Conservation (phyloP, 2,888 invertebrate genomes). For the Panzeria rudis region DNA sequence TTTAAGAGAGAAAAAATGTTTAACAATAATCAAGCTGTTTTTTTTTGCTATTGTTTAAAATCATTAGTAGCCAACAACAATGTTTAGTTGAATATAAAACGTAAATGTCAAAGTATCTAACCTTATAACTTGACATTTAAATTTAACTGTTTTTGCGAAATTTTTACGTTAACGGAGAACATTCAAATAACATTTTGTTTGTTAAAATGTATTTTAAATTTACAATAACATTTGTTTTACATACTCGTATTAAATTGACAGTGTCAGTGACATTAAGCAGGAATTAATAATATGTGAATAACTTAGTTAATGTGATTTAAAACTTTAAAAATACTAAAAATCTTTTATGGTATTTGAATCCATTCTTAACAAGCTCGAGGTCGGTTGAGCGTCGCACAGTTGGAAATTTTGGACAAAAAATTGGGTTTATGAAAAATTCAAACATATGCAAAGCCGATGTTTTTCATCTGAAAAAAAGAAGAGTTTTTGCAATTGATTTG, state of each 20-base stretch:
- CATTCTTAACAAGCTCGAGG: no score
- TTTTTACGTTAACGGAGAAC: slow-evolving; percentile 10
- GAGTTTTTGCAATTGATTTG: no score
- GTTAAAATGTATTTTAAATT: slow-evolving; percentile 15
- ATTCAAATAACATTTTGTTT: slow-evolving; percentile 14
- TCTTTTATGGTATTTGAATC: no score
- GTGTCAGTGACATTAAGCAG: slow-evolving; percentile 14
- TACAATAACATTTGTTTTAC: not conserved
- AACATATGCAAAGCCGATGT: no score
- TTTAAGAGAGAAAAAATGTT: not conserved
- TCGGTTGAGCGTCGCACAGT: no score
- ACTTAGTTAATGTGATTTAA: not conserved
- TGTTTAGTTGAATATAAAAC: not conserved
- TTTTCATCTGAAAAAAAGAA: no score
- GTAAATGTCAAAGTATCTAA: slow-evolving; percentile 58
- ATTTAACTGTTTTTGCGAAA: not conserved
- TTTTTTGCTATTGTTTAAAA: not conserved
- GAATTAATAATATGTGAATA: not conserved
- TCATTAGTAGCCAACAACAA: slow-evolving; percentile 4
- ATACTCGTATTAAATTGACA: no score
- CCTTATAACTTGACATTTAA: slow-evolving; percentile 63
- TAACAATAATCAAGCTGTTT: not conserved
- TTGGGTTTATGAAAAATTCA: no score
- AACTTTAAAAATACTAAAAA: not conserved
- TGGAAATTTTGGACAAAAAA: no score